phyloP scores from a whole-genome alignment of 1,140 invertebrate species.

The Hycleus phaleratus region DNA sequence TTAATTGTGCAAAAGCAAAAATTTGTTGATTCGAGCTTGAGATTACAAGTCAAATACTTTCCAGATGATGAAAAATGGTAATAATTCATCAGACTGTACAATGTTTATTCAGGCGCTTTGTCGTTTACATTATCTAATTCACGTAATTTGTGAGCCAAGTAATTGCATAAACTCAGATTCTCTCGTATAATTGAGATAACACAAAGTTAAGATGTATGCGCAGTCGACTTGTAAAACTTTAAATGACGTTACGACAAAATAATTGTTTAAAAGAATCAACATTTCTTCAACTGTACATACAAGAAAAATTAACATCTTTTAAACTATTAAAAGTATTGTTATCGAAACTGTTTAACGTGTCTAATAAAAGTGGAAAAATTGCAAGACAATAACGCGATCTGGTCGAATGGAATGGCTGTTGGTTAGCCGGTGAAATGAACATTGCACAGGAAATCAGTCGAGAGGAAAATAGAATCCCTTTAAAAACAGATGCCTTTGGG shows the following conservation, averaged over 20 bases:
- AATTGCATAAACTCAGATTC: constrained; percentile 6
- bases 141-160: constrained; percentile 5
- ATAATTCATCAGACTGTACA: constrained; percentile 4
- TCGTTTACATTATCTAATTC: constrained; percentile 13
- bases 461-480: constrained; percentile 38
- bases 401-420: constrained; percentile 9
- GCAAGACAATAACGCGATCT: neutral
- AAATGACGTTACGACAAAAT: no score
- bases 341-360: no score
- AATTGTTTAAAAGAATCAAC: no score
- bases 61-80: neutral
- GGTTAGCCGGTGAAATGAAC: constrained; percentile 18
- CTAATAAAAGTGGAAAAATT: no score
- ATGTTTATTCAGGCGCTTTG: constrained; percentile 4
- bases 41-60: no score
- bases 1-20: neutral
- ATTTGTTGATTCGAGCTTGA: neutral
- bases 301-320: no score
- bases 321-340: no score
- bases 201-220: no score
- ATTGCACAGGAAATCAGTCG: constrained; percentile 27
- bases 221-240: no score
- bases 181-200: constrained; percentile 6
- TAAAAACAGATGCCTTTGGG: constrained; percentile 37
- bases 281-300: no score